A percentile compares a stretch with the other conserved stretches of the same genome.
phyloP scores from a whole-genome alignment of 2,797 vertebrate genomes.

The Acestrorhynchus altus region DNA sequence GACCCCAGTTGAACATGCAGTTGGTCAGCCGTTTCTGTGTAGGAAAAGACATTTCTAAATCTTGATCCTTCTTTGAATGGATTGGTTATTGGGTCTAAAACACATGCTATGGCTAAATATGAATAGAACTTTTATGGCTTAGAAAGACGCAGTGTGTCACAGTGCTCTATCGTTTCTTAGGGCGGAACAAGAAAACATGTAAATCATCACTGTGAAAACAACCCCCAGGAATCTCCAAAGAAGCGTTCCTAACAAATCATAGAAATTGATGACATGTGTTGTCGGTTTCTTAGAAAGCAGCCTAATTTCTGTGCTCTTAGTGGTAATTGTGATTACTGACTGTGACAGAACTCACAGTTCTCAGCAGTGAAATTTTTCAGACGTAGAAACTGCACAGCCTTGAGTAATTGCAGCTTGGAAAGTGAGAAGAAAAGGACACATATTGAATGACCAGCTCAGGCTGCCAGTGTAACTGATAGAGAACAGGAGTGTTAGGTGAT shows the following conservation, averaged over 20 bases:
- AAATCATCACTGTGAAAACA: not conserved
- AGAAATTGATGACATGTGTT: not conserved
- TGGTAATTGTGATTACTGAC: slow-evolving; percentile 3
- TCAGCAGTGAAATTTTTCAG: not conserved
- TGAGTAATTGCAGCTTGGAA: not conserved
- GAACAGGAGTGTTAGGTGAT: slow-evolving; percentile 10
- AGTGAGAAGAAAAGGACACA: slow-evolving; percentile 18
- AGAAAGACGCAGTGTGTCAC: not conserved
- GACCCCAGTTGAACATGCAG: no score
- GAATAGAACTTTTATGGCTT: not conserved
- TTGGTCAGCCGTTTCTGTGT: not conserved
- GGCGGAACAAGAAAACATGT: not conserved
- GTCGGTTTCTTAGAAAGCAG: not conserved
- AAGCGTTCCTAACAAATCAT: not conserved
- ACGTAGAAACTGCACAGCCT: not conserved
- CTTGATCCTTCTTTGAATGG: not conserved
- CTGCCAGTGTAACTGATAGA: slow-evolving; percentile 17
- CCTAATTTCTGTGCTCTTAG: not conserved
- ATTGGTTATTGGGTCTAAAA: not conserved
- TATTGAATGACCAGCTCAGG: not conserved
- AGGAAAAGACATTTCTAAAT: not conserved
- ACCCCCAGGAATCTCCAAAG: not conserved
- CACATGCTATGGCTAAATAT: not conserved
- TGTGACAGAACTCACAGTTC: not conserved
- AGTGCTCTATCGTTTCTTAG: not conserved